Percentiles rank a stretch among this genome's conserved stretches.
Conservation (phyloP, 2,113 vertebrate species). For the Dolichallabes microphthalmus region DNA sequence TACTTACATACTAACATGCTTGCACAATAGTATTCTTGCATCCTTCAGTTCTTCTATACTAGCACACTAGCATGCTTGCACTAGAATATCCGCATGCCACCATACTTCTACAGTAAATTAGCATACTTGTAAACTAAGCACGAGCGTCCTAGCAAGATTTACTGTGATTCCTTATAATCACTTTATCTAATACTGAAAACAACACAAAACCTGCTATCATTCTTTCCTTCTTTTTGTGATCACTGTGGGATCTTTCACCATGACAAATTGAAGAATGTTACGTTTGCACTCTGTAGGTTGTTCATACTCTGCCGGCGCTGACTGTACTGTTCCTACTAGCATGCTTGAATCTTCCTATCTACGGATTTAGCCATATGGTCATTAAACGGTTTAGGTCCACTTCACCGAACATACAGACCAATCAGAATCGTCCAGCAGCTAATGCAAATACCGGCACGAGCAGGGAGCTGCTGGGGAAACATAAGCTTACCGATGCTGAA, state of each 20-base stretch:
- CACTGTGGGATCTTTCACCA: background rate
- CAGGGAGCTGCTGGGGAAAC: background rate
- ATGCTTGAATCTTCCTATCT: background rate
- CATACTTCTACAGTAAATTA: background rate
- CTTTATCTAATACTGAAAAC: background rate
- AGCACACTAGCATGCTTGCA: background rate
- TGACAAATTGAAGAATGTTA: background rate
- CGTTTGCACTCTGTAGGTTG: background rate
- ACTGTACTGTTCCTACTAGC: background rate
- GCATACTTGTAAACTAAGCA: background rate
- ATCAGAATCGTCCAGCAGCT: background rate
- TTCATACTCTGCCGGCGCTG: background rate
- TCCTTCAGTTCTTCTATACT: background rate
- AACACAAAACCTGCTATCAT: background rate
- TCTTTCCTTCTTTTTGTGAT: background rate
- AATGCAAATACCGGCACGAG: background rate
- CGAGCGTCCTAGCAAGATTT: background rate
- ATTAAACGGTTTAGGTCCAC: background rate
- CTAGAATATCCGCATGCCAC: background rate
- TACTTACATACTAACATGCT: background rate
- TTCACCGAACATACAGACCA: background rate
- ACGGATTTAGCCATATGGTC: too few relatives aligned
- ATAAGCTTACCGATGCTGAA: background rate
- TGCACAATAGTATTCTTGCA: too few relatives aligned
- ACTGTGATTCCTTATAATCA: background rate